Conservation (phyloP, 2,888 invertebrate species). For the Himalopsyche anomala region DNA sequence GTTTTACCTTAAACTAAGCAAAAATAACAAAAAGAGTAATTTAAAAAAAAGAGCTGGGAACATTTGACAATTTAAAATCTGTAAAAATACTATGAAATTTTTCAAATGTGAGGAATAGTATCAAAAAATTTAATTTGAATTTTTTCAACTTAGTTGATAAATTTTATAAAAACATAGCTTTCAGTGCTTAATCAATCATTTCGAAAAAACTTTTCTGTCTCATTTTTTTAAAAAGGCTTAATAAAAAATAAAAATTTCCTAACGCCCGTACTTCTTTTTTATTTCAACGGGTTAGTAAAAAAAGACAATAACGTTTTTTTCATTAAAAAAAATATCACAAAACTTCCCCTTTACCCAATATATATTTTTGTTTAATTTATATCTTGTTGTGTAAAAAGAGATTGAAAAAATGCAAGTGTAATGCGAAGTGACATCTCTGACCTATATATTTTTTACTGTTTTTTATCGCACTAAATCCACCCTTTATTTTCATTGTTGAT, state of each 20-base stretch:
- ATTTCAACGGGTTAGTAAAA: conserved; percentile 19
- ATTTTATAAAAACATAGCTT: not conserved
- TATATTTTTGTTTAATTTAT: conserved; percentile 55
- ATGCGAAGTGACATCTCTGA: conserved; percentile 54
- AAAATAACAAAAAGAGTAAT: too few species aligned
- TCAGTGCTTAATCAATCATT: not conserved
- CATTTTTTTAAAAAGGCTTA: not conserved
- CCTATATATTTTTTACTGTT: conserved; percentile 60
- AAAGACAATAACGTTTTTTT: not conserved
- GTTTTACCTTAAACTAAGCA: too few species aligned
- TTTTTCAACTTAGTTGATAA: too few species aligned
- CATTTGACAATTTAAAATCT: too few species aligned
- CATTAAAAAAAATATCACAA: not conserved
- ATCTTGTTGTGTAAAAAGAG: conserved; percentile 3
- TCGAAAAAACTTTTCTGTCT: not conserved
- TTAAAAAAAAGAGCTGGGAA: too few species aligned
- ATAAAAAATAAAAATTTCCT: not conserved
- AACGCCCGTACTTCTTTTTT: not conserved
- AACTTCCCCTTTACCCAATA: not conserved
- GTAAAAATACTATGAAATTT: too few species aligned
- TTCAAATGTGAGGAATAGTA: too few species aligned
- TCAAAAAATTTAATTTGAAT: too few species aligned
- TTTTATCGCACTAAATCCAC: conserved; percentile 57
- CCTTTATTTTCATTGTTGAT: conserved; percentile 65
- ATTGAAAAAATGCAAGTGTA: conserved; percentile 56